Base-by-base conservation (phyloP, 2,797 vertebrate species). In the Syndactyla subalaris region DNA sequence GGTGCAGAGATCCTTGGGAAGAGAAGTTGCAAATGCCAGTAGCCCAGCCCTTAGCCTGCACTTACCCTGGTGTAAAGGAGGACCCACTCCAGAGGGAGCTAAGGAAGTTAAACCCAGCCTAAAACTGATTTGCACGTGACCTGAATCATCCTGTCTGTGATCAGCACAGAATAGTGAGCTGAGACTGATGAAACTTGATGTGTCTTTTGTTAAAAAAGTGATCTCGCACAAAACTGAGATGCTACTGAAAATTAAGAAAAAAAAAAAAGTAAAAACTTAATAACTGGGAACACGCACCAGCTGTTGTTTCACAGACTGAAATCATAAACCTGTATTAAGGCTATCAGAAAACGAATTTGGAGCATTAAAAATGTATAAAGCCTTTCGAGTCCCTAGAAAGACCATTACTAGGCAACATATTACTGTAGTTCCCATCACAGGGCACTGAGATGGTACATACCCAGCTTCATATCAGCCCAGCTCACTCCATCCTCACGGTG, bases 311-410 rank as follows among this genome's bases (percentile, higher is more conserved):
- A 81, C 55, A 65, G 67, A 41, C 20, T 86, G 79, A 73, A 93
- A 88, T 43, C 0, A 6, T 52, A 92, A 78, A 88, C 92, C 67
- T 78, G 51, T 94, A 80, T 85, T 75, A 68, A 91, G 57, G 65
- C 85, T 77, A 94, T 77, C 85, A 93, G 93, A 93, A 93, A 81
- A 83, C 0, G 3, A 89, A 88, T 82, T 93, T 89, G 92, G 39
- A 84, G 63, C 86, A 92, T 96, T 85, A 97, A 92, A 95, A 92
- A 94, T 96, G 71, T 67, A 94, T 83, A 66, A 93, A 93, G 78
- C 55, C 57, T 92, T 88, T 82, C 39, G 70, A 85, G 70, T 88
- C 91, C 66, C 91, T 79, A 72, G 89, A 71, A 96, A 92, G 75
- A 93, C 74, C 68, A 84, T 96, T 95, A 93, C 77, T 83, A 92